These are phyloP conservation scores for Apocheima hispidaria DNA, from an alignment of 2,888 invertebrate genomes.

Conservation along the genomic window DNA sequence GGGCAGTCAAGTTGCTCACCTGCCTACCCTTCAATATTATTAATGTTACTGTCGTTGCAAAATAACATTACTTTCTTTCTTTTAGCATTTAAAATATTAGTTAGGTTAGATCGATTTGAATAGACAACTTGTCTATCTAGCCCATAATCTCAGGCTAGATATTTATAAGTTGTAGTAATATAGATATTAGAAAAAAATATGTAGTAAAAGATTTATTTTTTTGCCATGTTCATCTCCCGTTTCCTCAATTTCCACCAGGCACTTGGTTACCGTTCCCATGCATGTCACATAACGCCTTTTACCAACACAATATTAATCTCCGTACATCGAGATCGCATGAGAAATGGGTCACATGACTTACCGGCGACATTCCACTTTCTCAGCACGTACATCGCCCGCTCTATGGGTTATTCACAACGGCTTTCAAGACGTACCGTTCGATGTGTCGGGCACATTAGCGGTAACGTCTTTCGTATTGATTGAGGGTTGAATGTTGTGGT, in stretches of 20 bases:
- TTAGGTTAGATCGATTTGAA: no score
- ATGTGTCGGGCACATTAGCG: slow-evolving; percentile 46
- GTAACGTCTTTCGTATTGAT: slow-evolving; percentile 37
- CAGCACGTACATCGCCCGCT: slow-evolving; percentile 55
- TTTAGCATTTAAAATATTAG: no score
- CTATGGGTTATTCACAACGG: slow-evolving; percentile 50
- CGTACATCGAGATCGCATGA: slow-evolving; percentile 45
- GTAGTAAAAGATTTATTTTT: background rate
- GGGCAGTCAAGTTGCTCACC: no score
- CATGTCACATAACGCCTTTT: slow-evolving; percentile 26
- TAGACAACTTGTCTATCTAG: no score
- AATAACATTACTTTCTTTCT: no score
- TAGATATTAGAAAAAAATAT: no score
- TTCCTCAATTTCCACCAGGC: background rate
- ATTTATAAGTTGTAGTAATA: no score
- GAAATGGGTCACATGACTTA: slow-evolving; percentile 53
- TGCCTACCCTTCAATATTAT: no score
- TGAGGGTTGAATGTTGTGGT: slow-evolving; percentile 11
- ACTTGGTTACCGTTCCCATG: slow-evolving; percentile 14
- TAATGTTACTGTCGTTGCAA: no score
- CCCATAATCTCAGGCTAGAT: no score
- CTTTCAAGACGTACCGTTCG: slow-evolving; percentile 39
- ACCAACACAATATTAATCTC: slow-evolving; percentile 31
- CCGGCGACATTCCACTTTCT: slow-evolving; percentile 46
- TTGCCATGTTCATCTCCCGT: background rate